Percentiles rank a stretch among this genome's conserved stretches.
These are phyloP conservation scores for Catalaphyllia jardinei DNA, from an alignment of 64 coral and sea anemone species.

Conservation along the genomic window DNA sequence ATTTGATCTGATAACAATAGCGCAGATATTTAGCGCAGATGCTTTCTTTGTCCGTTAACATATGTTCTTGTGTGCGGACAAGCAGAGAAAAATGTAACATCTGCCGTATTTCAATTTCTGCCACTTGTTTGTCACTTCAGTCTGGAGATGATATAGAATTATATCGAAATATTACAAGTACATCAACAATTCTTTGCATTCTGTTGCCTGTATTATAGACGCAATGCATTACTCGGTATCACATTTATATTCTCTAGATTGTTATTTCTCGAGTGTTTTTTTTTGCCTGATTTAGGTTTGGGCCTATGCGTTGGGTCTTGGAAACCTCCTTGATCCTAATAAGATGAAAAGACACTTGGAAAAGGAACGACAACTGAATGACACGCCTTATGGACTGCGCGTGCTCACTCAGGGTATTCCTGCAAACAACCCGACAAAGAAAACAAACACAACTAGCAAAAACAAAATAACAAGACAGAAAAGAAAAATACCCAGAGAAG, in stretches of 20 bases:
- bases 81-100: too few species aligned
- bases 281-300: slow-evolving; percentile 64
- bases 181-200: too few species aligned
- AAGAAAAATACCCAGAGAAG: slow-evolving; percentile 33
- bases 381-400: slow-evolving; percentile 80
- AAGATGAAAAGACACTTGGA: slow-evolving; percentile 74
- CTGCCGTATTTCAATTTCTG: too few species aligned
- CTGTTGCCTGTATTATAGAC: too few species aligned
- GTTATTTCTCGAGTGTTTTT: neutral
- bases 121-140: too few species aligned
- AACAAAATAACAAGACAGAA: neutral
- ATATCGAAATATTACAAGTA: too few species aligned
- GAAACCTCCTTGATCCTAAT: slow-evolving; percentile 54
- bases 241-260: neutral
- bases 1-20: too few species aligned
- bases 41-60: too few species aligned
- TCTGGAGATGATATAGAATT: too few species aligned
- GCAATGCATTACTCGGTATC: too few species aligned
- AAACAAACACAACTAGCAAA: neutral
- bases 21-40: too few species aligned
- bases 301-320: slow-evolving; percentile 90
- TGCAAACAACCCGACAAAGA: neutral
- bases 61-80: too few species aligned
- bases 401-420: slow-evolving; percentile 61
- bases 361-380: slow-evolving; percentile 71